Conservation (phyloP, 2,888 invertebrate genomes). For the Apamea monoglypha region DNA sequence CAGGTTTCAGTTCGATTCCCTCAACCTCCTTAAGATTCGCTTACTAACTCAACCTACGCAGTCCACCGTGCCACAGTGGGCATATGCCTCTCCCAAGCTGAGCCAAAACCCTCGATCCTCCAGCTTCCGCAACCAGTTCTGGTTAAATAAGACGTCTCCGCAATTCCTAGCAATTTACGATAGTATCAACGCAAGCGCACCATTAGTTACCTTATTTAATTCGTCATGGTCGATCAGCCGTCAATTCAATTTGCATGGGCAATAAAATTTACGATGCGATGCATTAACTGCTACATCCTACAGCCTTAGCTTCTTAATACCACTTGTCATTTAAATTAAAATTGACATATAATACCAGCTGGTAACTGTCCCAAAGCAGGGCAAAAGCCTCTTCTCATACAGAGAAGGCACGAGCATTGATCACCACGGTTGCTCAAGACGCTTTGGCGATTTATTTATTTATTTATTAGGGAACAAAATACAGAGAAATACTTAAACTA, state of each 20-base stretch:
- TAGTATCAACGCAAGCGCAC: not conserved
- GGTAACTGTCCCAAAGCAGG: not conserved
- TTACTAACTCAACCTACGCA: too few relatives aligned
- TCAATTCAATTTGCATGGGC: not conserved
- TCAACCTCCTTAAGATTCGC: too few relatives aligned
- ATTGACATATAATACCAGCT: not conserved
- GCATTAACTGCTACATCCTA: not conserved
- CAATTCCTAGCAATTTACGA: not conserved
- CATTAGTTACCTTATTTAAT: not conserved
- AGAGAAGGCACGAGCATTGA: not conserved
- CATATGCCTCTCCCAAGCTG: too few relatives aligned
- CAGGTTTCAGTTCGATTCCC: too few relatives aligned
- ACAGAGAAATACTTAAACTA: too few relatives aligned
- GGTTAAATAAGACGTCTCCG: not conserved
- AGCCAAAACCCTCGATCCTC: not conserved
- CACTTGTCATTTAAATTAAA: conserved; percentile 1
- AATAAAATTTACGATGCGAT: conserved; percentile 4
- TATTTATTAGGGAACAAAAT: too few relatives aligned
- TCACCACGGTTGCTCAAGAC: not conserved
- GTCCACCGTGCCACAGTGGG: not conserved
- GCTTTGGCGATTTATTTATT: not conserved
- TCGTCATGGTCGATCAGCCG: not conserved
- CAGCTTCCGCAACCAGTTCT: not conserved
- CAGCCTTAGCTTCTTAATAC: not conserved
- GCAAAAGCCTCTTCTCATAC: not conserved